Conservation (phyloP, 2,797 vertebrate species). For the Sardinella longiceps region DNA sequence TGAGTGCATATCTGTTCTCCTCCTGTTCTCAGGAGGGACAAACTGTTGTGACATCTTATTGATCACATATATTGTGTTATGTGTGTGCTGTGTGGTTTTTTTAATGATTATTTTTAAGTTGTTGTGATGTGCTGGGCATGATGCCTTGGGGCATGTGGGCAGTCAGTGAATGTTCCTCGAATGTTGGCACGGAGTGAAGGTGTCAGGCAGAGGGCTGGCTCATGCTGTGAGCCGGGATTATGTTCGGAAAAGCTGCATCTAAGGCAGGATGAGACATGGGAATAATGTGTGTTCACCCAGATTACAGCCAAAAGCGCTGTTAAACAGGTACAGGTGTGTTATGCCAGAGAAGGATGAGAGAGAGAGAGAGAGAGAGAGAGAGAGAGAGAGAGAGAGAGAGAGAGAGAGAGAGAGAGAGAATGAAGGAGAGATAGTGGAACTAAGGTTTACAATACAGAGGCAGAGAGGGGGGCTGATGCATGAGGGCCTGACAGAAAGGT, state of each 20-base stretch:
- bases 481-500: conserved; percentile 35
- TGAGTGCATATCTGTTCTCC: background rate
- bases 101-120: background rate
- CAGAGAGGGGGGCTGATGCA: conserved; percentile 15
- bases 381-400: background rate
- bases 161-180: background rate
- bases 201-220: background rate
- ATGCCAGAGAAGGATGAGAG: background rate
- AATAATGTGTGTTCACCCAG: conserved; percentile 16
- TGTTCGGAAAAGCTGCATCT: background rate
- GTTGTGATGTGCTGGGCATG: background rate
- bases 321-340: background rate
- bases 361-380: background rate
- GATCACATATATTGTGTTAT: background rate
- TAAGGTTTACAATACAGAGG: background rate
- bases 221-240: background rate
- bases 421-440: background rate
- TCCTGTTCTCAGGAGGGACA: background rate
- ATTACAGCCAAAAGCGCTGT: background rate
- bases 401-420: background rate
- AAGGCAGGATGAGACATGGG: background rate
- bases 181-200: background rate
- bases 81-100: background rate
- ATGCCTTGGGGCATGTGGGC: background rate
- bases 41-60: background rate